These are phyloP conservation scores for Rhynchophorus ferrugineus DNA, from an alignment of 1,140 invertebrate genomes.

Conservation along the genomic window DNA sequence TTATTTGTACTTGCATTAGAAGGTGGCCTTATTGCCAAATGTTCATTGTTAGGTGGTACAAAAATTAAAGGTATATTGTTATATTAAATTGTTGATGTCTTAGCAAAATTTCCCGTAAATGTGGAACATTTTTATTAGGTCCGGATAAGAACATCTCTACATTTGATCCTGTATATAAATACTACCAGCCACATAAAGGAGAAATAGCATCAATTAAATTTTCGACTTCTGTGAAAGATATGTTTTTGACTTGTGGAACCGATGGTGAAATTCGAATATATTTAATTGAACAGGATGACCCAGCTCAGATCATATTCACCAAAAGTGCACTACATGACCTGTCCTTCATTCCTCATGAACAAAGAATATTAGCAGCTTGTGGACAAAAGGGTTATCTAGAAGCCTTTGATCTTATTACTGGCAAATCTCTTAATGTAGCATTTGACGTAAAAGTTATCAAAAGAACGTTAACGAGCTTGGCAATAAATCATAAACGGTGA, in stretches of 20 bases:
- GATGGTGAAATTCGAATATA: slow-evolving; percentile 37
- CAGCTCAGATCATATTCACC: slow-evolving; percentile 34
- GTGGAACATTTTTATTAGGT: too few relatives aligned
- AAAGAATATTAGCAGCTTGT: slow-evolving; percentile 33
- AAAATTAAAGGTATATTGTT: slow-evolving; percentile 30
- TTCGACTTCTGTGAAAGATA: slow-evolving; percentile 33
- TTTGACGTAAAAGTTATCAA: slow-evolving; percentile 21
- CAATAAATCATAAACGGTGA: slow-evolving; percentile 24
- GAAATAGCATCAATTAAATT: slow-evolving; percentile 32
- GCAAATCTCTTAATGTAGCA: slow-evolving; percentile 23
- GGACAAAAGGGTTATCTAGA: slow-evolving; percentile 27
- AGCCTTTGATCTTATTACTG: slow-evolving; percentile 31
- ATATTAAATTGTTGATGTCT: not conserved
- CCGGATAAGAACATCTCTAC: slow-evolving; percentile 22
- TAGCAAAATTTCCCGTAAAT: too few relatives aligned
- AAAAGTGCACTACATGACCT: slow-evolving; percentile 25
- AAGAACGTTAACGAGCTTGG: slow-evolving; percentile 22
- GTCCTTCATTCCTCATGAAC: slow-evolving; percentile 33
- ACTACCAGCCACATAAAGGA: slow-evolving; percentile 35
- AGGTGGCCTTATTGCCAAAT: slow-evolving; percentile 35
- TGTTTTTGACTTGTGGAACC: slow-evolving; percentile 34
- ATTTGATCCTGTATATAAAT: slow-evolving; percentile 34
- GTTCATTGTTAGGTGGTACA: slow-evolving; percentile 33
- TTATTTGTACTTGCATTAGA: slow-evolving; percentile 37
- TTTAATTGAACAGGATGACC: slow-evolving; percentile 34